Evolutionary conservation across 2,888 invertebrate species (phyloP).

Genomic region (Nomada fabriciana): DNA sequence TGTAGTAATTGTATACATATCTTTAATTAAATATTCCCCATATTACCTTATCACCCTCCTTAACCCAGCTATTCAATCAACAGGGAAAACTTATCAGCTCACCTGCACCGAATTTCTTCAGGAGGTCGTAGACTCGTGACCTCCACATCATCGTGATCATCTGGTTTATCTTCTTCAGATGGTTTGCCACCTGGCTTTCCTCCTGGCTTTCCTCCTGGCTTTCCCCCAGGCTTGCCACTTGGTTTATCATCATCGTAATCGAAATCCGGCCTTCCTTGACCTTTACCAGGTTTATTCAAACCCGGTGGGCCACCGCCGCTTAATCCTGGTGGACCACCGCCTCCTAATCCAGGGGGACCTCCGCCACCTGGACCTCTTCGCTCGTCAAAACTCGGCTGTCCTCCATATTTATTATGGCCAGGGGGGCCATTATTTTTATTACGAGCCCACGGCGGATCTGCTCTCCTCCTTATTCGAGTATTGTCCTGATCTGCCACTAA

Average conservation of each 20-base stretch:
- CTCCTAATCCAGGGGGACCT: constrained; percentile 36
- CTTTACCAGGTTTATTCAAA: constrained; percentile 17
- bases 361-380: constrained; percentile 43
- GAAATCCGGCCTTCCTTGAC: constrained; percentile 15
- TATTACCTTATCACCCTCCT: too few relatives aligned
- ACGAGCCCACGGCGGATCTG: constrained; percentile 16
- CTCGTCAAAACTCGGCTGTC: neutral
- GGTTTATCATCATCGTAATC: neutral
- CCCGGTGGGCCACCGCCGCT: constrained; percentile 28
- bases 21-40: too few relatives aligned
- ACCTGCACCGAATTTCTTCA: constrained; percentile 2
- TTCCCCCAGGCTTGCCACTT: neutral
- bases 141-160: neutral
- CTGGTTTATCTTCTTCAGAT: too few relatives aligned
- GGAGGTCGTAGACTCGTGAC: neutral
- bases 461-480: constrained; percentile 8
- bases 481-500: constrained; percentile 4
- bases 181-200: neutral
- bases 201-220: too few relatives aligned
- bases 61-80: neutral
- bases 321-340: constrained; percentile 37
- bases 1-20: too few relatives aligned
- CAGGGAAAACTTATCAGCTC: neutral
- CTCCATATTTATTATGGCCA: constrained; percentile 20
- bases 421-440: constrained; percentile 21